These are phyloP conservation scores for Leontopithecus rosalia DNA, from an alignment of 2,797 vertebrate genomes.

Conservation along the genomic window DNA sequence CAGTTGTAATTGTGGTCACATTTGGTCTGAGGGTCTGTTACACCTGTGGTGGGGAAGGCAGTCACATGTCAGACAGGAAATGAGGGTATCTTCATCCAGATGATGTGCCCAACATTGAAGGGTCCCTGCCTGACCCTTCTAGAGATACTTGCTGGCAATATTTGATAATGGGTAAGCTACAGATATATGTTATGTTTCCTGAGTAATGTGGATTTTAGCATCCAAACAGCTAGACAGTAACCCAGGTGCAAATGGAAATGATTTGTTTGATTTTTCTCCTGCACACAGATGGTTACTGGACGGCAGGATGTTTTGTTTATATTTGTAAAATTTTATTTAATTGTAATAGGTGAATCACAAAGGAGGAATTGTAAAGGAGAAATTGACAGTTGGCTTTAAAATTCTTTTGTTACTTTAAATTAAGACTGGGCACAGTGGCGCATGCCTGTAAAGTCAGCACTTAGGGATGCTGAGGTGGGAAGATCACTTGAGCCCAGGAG, in stretches of 20 bases:
- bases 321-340: neutral
- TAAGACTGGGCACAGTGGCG: neutral
- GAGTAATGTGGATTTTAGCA: neutral
- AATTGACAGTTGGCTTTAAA: conserved; percentile 3
- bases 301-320: neutral
- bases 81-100: neutral
- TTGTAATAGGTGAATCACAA: neutral
- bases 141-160: neutral
- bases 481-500: neutral
- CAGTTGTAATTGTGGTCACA: neutral
- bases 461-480: neutral
- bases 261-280: neutral
- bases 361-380: conserved; percentile 27
- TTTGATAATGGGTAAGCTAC: neutral
- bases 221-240: neutral
- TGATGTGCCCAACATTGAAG: neutral
- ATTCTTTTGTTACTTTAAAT: conserved; percentile 55
- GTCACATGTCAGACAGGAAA: neutral
- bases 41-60: neutral
- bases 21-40: neutral
- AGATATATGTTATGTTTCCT: neutral
- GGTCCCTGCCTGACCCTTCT: neutral
- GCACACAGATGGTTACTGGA: neutral
- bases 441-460: neutral
- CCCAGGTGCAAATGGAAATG: neutral